phyloP scores from a whole-genome alignment of 2,888 invertebrate genomes.

The Dicyrtomina minuta region DNA sequence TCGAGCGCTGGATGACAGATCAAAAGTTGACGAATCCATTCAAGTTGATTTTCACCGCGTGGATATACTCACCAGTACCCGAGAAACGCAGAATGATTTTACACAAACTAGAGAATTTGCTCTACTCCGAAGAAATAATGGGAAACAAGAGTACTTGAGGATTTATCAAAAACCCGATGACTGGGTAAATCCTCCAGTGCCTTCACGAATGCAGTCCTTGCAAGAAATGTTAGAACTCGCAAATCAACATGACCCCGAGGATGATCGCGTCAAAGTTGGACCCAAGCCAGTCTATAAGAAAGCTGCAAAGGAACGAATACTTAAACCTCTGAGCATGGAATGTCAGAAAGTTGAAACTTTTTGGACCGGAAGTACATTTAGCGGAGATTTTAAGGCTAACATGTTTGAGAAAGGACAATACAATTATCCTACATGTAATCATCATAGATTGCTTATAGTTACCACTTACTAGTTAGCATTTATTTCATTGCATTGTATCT shows the following conservation, averaged over 20 bases:
- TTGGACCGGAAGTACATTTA: slow-evolving; percentile 47
- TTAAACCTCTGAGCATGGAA: slow-evolving; percentile 39
- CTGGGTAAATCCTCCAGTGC: slow-evolving; percentile 20
- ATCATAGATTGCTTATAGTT: neutral
- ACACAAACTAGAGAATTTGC: slow-evolving; percentile 45
- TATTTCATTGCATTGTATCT: no score
- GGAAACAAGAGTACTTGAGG: slow-evolving; percentile 34
- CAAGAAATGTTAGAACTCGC: slow-evolving; percentile 34
- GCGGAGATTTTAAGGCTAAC: slow-evolving; percentile 42
- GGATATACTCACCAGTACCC: neutral
- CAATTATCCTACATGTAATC: slow-evolving; percentile 42
- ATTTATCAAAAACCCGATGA: slow-evolving; percentile 40
- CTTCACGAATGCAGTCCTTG: slow-evolving; percentile 32
- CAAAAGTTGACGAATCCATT: slow-evolving; percentile 29
- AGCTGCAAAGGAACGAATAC: slow-evolving; percentile 37
- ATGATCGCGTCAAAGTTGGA: slow-evolving; percentile 37
- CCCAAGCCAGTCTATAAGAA: slow-evolving; percentile 39
- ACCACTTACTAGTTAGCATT: neutral
- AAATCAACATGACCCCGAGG: slow-evolving; percentile 28
- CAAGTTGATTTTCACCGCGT: slow-evolving; percentile 41
- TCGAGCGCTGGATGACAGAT: slow-evolving; percentile 1
- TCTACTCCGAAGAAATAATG: slow-evolving; percentile 32
- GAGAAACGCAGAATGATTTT: neutral
- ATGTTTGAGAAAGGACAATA: slow-evolving; percentile 44
- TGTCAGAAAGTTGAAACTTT: slow-evolving; percentile 46